A percentile compares a stretch with the other conserved stretches of the same genome.
Evolutionary conservation across 2,797 vertebrate genomes (phyloP).

Genomic region (Danio tinwini): DNA sequence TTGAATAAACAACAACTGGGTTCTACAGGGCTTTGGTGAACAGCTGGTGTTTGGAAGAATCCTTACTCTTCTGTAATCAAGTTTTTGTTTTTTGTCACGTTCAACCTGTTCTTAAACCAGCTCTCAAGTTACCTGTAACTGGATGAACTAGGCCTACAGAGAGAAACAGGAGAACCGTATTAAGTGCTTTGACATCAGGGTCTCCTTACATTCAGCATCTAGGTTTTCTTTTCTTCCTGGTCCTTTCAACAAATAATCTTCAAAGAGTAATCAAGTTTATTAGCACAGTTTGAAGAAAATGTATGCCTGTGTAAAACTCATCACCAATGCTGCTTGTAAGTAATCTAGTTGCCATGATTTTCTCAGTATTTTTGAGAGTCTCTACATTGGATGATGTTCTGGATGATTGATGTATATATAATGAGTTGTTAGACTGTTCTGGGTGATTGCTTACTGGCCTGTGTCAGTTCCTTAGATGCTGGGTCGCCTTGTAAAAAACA

Average conservation of each 20-base stretch:
- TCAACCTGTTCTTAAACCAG: slow-evolving; percentile 18
- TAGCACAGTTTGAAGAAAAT: neutral
- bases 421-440: no score
- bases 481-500: neutral
- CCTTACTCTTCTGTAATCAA: slow-evolving; percentile 30
- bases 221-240: neutral
- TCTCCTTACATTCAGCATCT: slow-evolving; percentile 36
- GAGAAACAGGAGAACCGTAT: slow-evolving; percentile 52
- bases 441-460: neutral
- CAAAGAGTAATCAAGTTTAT: neutral
- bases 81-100: slow-evolving; percentile 36
- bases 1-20: slow-evolving; percentile 7
- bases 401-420: neutral
- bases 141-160: slow-evolving; percentile 29
- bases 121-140: slow-evolving; percentile 52
- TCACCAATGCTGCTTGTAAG: neutral
- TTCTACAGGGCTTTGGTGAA: neutral
- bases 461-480: neutral
- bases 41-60: neutral
- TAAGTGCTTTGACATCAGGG: slow-evolving; percentile 38
- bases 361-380: neutral
- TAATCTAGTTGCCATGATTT: neutral
- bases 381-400: neutral
- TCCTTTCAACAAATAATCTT: slow-evolving; percentile 3
- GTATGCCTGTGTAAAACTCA: neutral